Evolutionary conservation across 2,113 vertebrate species (phyloP).

Genomic region (Otocyon megalotis): DNA sequence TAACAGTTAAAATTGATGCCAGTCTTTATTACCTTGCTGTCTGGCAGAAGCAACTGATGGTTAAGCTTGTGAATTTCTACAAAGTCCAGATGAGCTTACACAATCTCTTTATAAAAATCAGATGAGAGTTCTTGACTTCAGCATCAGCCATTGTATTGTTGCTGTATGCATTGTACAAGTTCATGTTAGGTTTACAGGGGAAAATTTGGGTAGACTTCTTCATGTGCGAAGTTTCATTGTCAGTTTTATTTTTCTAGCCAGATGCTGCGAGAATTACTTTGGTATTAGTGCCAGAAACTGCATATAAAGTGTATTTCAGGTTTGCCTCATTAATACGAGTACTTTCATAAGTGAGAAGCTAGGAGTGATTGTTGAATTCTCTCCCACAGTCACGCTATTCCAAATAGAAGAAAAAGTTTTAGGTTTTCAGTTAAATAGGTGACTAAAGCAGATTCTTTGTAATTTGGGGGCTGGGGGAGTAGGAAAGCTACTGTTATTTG

Average conservation of each 20-base stretch:
- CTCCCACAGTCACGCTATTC: not conserved
- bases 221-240: not conserved
- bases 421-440: not conserved
- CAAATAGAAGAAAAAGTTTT: not conserved
- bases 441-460: not conserved
- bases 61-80: conserved; percentile 29
- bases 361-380: not conserved
- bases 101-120: not conserved
- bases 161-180: not conserved
- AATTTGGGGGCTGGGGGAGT: not conserved
- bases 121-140: conserved; percentile 17
- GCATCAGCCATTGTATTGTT: not conserved
- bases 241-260: conserved; percentile 15
- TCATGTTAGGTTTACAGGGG: not conserved
- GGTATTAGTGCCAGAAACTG: not conserved
- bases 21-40: not conserved
- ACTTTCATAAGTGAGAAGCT: conserved; percentile 13
- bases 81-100: not conserved
- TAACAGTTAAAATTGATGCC: conserved; percentile 22
- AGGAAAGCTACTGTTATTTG: not conserved
- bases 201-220: not conserved
- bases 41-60: not conserved
- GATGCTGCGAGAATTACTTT: conserved; percentile 27
- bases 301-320: not conserved
- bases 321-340: conserved; percentile 38